Evolutionary conservation across 2,888 invertebrate genomes (phyloP).

Genomic region (Hololepta plana): DNA sequence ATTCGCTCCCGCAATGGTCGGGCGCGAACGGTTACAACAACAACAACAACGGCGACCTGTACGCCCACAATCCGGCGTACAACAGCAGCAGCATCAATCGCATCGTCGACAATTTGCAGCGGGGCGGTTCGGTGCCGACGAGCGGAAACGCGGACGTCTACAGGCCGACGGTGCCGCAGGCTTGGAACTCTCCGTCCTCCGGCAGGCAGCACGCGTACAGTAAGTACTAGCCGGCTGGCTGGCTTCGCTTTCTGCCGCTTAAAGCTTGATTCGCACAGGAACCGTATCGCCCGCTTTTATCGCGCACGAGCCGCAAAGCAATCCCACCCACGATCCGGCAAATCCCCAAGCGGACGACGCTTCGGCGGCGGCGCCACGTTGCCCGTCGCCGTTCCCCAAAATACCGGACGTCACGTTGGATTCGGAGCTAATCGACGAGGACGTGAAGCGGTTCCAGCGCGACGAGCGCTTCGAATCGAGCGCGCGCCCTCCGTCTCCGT

Average conservation of each 20-base stretch:
- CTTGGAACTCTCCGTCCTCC: slow-evolving; percentile 25
- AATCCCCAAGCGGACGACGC: no score
- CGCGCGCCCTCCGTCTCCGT: slow-evolving; percentile 16
- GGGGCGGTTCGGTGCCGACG: slow-evolving; percentile 15
- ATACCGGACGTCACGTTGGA: slow-evolving; percentile 19
- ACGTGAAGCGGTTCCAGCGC: slow-evolving; percentile 7
- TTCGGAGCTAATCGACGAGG: slow-evolving; percentile 12
- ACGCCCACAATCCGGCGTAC: slow-evolving; percentile 24
- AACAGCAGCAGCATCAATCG: slow-evolving; percentile 26
- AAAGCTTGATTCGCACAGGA: no score
- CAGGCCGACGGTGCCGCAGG: slow-evolving; percentile 30
- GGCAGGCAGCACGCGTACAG: slow-evolving; percentile 21
- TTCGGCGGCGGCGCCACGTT: slow-evolving; percentile 9
- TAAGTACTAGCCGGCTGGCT: no score
- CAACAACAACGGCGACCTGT: slow-evolving; percentile 10
- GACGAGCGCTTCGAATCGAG: slow-evolving; percentile 3
- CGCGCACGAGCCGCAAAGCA: no score
- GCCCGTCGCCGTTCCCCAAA: slow-evolving; percentile 19
- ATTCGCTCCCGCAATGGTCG: slow-evolving; percentile 18
- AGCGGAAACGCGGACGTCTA: slow-evolving; percentile 25
- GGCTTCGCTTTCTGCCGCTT: no score
- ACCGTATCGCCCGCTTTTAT: no score
- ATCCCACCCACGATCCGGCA: no score
- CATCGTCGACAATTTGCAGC: slow-evolving; percentile 25
- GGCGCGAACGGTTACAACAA: slow-evolving; percentile 8